Evolutionary conservation across 2,113 vertebrate species (phyloP).

Genomic region (Hypomesus transpacificus): DNA sequence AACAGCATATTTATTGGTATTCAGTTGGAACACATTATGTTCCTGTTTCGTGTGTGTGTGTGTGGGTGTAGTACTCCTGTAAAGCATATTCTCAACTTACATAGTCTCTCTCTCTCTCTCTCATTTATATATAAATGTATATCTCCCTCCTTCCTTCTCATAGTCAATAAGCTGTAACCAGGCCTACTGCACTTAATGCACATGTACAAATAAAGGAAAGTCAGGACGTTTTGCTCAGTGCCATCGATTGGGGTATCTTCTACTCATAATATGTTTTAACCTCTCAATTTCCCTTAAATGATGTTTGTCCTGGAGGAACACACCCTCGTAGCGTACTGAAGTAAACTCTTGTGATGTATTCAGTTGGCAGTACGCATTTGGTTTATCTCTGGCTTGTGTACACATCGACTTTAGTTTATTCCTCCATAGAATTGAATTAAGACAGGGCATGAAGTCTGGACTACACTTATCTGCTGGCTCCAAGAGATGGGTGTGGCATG

Average conservation of each 20-base stretch:
- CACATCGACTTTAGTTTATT: not conserved
- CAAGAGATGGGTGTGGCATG: not conserved
- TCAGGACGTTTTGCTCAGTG: not conserved
- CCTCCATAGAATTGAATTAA: not conserved
- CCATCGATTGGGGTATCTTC: not conserved
- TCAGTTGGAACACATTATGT: not conserved
- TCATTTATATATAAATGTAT: too few relatives aligned
- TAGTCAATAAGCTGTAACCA: not conserved
- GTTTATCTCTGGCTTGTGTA: slow-evolving; percentile 1
- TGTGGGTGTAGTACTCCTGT: not conserved
- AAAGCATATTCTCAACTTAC: not conserved
- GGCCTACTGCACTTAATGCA: not conserved
- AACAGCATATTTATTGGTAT: not conserved
- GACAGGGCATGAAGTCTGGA: not conserved
- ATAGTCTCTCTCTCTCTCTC: not conserved
- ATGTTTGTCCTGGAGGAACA: not conserved
- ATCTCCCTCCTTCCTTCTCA: too few relatives aligned
- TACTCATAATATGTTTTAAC: slow-evolving; percentile 7
- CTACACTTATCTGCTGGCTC: not conserved
- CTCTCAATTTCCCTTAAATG: slow-evolving; percentile 17
- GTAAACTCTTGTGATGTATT: not conserved
- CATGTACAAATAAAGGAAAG: not conserved
- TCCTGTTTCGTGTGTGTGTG: not conserved
- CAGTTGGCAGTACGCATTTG: not conserved
- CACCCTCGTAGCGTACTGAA: slow-evolving; percentile 8